phyloP scores from a whole-genome alignment of 2,113 vertebrate species.

The Phyllostomus discolor region DNA sequence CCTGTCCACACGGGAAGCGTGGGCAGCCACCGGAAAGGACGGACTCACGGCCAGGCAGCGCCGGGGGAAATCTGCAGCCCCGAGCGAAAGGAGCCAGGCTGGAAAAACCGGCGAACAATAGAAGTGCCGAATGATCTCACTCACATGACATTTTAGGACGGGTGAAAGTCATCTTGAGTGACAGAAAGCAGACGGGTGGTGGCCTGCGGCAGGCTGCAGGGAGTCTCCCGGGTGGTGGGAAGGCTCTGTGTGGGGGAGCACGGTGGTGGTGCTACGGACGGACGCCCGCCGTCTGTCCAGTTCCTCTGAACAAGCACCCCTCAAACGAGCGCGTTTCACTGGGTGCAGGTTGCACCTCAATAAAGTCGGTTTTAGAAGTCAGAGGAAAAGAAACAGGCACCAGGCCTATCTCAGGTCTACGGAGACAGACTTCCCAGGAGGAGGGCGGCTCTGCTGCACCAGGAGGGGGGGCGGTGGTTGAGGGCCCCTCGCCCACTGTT shows the following conservation, averaged over 20 bases:
- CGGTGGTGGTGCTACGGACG: not conserved
- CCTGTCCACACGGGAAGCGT: not conserved
- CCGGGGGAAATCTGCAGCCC: not conserved
- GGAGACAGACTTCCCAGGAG: not conserved
- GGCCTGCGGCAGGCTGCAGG: not conserved
- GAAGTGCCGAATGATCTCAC: fast-evolving
- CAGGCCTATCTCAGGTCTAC: not conserved
- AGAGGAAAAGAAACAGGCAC: not conserved
- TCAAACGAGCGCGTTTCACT: not conserved
- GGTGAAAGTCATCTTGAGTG: not conserved
- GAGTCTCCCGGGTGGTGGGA: not conserved
- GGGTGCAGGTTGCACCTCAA: not conserved
- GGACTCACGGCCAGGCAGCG: not conserved
- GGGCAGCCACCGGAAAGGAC: not conserved
- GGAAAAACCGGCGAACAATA: no score
- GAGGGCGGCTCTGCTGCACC: fast-evolving
- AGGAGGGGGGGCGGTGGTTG: not conserved
- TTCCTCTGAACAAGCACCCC: not conserved
- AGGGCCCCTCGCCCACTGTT: not conserved
- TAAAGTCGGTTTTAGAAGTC: not conserved
- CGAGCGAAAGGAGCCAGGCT: not conserved
- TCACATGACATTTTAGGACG: not conserved
- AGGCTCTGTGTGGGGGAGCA: fast-evolving
- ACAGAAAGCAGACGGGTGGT: not conserved
- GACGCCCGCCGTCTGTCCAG: not conserved